Conservation (phyloP, 2,888 invertebrate species). For the Mallateleia sp. region DNA sequence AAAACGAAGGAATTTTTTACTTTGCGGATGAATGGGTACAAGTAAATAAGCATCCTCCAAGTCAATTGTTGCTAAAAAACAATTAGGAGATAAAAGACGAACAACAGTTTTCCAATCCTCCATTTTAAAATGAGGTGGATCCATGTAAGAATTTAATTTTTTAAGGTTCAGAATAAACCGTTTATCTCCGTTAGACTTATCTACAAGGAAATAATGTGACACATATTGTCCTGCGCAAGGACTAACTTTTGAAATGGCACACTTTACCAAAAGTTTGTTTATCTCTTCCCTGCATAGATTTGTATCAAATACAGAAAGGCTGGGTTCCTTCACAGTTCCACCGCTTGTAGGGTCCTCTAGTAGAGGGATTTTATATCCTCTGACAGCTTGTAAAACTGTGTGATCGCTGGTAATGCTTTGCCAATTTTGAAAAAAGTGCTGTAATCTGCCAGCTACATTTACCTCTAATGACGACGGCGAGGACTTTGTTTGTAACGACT, state of each 20-base stretch:
- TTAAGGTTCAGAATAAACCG: constrained; percentile 21
- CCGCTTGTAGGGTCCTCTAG: background rate
- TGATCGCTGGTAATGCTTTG: background rate
- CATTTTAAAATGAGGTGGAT: background rate
- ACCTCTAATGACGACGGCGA: constrained; percentile 21
- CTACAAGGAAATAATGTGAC: background rate
- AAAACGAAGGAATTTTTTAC: constrained; percentile 45
- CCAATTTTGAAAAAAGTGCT: background rate
- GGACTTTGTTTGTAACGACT: background rate
- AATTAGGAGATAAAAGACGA: background rate
- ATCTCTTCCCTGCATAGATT: background rate
- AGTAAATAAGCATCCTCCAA: constrained; percentile 50
- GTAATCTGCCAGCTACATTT: constrained; percentile 21
- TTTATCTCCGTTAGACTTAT: too few relatives aligned
- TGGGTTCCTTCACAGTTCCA: background rate
- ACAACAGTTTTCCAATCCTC: constrained; percentile 12
- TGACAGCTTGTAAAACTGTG: background rate
- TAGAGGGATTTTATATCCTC: background rate
- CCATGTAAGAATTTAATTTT: background rate
- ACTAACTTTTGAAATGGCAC: background rate
- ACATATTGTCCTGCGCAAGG: background rate
- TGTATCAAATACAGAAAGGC: background rate
- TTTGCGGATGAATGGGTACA: constrained; percentile 24
- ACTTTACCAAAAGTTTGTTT: background rate
- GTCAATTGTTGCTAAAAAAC: constrained; percentile 3